A percentile compares a stretch with the other conserved stretches of the same genome.
Conservation (phyloP, 2,113 vertebrate genomes). For the Scolopax mira region DNA sequence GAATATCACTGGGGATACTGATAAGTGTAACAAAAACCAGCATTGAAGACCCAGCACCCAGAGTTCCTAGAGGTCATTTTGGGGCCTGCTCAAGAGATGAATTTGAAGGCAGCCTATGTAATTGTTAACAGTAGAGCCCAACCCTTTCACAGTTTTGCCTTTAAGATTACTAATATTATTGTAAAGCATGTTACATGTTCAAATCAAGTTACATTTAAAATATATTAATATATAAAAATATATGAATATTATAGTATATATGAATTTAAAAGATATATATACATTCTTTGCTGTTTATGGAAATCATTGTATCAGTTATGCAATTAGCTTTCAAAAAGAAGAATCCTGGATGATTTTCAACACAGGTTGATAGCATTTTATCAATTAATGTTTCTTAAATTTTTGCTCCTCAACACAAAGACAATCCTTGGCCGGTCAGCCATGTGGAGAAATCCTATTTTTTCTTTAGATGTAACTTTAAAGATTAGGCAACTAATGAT, state of each 20-base stretch:
- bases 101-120: neutral
- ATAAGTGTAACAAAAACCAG: neutral
- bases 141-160: neutral
- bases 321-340: neutral
- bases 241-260: too few species aligned
- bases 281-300: neutral
- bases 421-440: neutral
- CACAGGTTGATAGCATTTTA: neutral
- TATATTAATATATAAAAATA: too few species aligned
- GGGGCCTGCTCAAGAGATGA: neutral
- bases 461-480: neutral
- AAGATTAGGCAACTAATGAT: conserved; percentile 24
- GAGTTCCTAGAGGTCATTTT: neutral
- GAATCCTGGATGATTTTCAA: neutral
- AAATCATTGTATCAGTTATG: neutral
- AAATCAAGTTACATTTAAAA: neutral
- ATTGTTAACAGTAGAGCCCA: neutral
- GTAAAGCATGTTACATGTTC: neutral
- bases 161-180: neutral
- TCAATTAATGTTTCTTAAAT: neutral
- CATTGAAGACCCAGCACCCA: neutral
- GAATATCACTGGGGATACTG: neutral
- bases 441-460: neutral
- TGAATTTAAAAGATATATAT: too few species aligned
- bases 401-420: neutral